Conservation (phyloP, 2,113 vertebrate species). For the Etheostoma cragini region DNA sequence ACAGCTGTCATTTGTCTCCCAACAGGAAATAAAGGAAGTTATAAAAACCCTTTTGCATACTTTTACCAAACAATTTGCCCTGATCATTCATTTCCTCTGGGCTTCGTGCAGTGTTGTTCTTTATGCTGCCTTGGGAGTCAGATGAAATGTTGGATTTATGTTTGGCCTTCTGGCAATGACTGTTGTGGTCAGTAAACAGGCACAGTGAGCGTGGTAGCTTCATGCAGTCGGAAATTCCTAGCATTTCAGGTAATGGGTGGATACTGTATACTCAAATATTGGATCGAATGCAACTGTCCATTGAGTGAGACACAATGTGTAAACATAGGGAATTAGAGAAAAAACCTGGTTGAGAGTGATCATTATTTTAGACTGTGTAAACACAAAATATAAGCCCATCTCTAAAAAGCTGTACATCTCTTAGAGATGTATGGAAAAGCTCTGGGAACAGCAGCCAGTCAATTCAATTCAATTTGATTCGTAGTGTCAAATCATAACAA, state of each 20-base stretch:
- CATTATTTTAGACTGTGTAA: background rate
- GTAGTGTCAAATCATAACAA: too few species aligned
- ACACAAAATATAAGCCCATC: background rate
- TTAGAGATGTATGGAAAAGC: background rate
- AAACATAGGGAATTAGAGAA: background rate
- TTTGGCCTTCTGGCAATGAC: slow-evolving; percentile 31
- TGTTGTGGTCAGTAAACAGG: slow-evolving; percentile 9
- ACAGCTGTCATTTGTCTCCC: slow-evolving; percentile 68
- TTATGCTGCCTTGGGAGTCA: slow-evolving; percentile 28
- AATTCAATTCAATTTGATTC: too few species aligned
- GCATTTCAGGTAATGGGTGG: slow-evolving; percentile 4
- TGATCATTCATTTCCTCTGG: slow-evolving; percentile 60
- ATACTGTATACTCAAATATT: background rate
- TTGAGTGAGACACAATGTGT: background rate
- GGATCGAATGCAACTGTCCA: background rate
- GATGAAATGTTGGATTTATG: slow-evolving; percentile 35
- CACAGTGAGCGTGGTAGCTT: background rate
- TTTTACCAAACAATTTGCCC: slow-evolving; percentile 57
- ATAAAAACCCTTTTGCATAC: slow-evolving; percentile 60
- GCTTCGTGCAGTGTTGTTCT: slow-evolving; percentile 17
- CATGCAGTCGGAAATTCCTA: slow-evolving; percentile 3
- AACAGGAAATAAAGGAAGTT: slow-evolving; percentile 61
- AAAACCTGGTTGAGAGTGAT: background rate
- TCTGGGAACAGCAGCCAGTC: background rate
- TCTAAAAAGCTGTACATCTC: background rate